Conservation (phyloP, 2,888 invertebrate genomes). For the Agrotis clavis region DNA sequence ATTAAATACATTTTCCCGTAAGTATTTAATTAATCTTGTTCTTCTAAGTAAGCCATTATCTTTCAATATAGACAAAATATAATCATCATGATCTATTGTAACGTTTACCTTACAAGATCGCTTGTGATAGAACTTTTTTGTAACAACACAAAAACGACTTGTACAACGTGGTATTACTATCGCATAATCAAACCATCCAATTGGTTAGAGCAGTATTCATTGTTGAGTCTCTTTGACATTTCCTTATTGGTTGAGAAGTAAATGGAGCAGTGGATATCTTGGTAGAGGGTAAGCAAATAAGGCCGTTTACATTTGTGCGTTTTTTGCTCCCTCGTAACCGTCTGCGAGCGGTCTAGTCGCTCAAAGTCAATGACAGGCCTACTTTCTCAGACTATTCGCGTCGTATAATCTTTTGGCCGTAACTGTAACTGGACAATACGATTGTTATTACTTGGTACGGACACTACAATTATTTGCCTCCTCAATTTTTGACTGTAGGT, state of each 20-base stretch:
- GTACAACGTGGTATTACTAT: conserved; percentile 9
- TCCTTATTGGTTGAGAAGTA: not conserved
- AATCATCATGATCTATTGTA: conserved; percentile 65
- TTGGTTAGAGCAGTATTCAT: conserved; percentile 27
- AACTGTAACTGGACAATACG: conserved; percentile 81
- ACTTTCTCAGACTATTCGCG: conserved; percentile 84
- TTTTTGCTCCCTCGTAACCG: conserved; percentile 65
- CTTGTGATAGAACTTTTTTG: conserved; percentile 60
- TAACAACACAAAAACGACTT: conserved; percentile 58
- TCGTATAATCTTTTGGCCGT: conserved; percentile 82
- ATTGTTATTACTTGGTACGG: conserved; percentile 80
- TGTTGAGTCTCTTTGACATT: conserved; percentile 4
- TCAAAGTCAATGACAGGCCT: conserved; percentile 83
- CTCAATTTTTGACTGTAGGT: conserved; percentile 59
- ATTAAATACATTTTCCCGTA: conserved; percentile 32
- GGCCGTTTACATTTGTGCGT: not conserved
- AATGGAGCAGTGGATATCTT: conserved; percentile 63
- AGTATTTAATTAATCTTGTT: conserved; percentile 48
- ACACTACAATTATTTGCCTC: conserved; percentile 79
- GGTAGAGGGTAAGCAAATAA: conserved; percentile 6
- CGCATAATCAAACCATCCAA: not conserved
- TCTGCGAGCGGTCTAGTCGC: conserved; percentile 87
- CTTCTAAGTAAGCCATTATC: conserved; percentile 42
- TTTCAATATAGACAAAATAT: conserved; percentile 47
- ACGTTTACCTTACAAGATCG: conserved; percentile 52